Conservation (phyloP, 2,113 vertebrate genomes). For the Xenus cinereus region DNA sequence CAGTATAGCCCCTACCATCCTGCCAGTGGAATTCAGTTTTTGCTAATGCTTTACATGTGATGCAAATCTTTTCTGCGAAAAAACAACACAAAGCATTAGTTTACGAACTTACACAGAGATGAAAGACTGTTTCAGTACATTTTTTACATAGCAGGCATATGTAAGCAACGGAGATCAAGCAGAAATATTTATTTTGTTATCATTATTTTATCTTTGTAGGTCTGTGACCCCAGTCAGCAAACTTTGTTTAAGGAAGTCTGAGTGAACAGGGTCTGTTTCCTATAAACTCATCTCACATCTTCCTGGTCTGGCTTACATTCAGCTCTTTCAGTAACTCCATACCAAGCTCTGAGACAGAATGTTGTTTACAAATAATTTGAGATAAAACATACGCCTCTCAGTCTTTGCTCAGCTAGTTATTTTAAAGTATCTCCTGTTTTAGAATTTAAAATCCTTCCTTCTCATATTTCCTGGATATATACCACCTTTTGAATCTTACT, state of each 20-base stretch:
- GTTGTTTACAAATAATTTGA: slow-evolving; percentile 60
- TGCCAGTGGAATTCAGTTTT: not conserved
- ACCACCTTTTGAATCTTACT: not conserved
- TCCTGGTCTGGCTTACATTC: slow-evolving; percentile 43
- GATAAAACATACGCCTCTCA: slow-evolving; percentile 32
- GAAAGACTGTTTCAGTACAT: slow-evolving; percentile 12
- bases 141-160: slow-evolving; percentile 15
- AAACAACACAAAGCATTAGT: not conserved
- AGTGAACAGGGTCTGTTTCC: slow-evolving; percentile 38
- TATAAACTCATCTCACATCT: slow-evolving; percentile 45
- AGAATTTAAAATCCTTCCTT: not conserved
- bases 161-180: not conserved
- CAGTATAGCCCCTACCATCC: not conserved
- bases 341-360: not conserved
- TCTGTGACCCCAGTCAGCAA: slow-evolving; percentile 32
- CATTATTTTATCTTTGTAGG: slow-evolving; percentile 45
- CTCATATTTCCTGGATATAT: not conserved
- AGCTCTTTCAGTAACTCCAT: slow-evolving; percentile 1
- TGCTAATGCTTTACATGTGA: not conserved
- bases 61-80: not conserved
- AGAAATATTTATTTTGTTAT: slow-evolving; percentile 57
- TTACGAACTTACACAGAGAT: not conserved
- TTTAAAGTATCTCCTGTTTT: not conserved
- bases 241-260: slow-evolving; percentile 56
- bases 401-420: not conserved